Conservation (phyloP, 2,113 vertebrate species). For the Cygnus buccinator region DNA sequence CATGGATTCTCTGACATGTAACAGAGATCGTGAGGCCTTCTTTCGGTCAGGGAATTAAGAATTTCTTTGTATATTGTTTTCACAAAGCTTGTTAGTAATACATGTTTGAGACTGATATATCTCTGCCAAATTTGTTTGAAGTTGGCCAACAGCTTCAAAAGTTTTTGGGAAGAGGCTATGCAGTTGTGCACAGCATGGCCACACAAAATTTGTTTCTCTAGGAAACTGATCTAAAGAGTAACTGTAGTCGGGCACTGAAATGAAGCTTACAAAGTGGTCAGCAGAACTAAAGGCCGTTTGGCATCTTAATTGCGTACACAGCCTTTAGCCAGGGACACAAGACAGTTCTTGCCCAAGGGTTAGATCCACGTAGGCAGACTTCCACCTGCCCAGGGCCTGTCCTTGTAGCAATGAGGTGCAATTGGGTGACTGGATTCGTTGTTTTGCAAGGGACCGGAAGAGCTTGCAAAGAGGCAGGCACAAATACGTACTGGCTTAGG, state of each 20-base stretch:
- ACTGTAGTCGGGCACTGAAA: background rate
- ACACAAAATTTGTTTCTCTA: background rate
- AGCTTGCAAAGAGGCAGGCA: background rate
- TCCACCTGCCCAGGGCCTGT: background rate
- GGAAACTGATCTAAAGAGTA: background rate
- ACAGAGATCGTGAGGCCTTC: background rate
- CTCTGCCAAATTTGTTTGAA: background rate
- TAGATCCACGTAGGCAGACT: background rate
- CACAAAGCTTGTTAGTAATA: background rate
- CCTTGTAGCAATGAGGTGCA: background rate
- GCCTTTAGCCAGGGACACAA: background rate
- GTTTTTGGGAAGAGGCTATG: background rate
- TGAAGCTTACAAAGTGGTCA: background rate
- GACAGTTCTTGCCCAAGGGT: background rate
- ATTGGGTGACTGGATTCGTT: background rate
- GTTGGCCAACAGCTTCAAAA: background rate
- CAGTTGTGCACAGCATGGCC: background rate
- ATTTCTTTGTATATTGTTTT: background rate
- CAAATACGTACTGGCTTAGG: background rate
- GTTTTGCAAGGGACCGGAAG: conserved; percentile 1
- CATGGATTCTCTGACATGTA: fast-evolving
- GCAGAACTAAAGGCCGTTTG: background rate
- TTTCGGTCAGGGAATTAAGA: background rate
- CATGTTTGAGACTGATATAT: background rate
- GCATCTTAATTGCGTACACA: background rate